Evolutionary conservation across 2,888 invertebrate genomes (phyloP), one percentile per base, ranked within the genome.

Genomic region (Dermolepida albohirtum): DNA sequence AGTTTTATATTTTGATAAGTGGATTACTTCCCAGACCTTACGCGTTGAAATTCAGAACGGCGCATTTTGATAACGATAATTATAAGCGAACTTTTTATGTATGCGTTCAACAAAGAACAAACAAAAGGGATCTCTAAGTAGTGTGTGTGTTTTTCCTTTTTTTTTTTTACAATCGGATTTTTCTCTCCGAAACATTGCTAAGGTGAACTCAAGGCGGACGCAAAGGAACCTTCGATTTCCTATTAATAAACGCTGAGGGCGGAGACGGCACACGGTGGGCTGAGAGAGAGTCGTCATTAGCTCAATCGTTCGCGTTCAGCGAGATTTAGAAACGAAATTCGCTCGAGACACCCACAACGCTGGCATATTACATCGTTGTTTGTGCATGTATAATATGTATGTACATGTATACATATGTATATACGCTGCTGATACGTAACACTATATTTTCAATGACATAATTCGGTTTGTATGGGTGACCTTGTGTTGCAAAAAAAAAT

Each of bases 391-490:
- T n/a, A 17, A 16, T 22, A 50, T 17, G 4, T 22, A 17, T 22
- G 22, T 14, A 10, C 27, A 17, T 50, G 27, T n/a, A 12, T 52
- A 52, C 14, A 16, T n/a, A 51, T 49, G 1, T 49, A 22, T 8
- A 17, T 17, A 22, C 22, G 7, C 49, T 17, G 22, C 7, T 11
- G 22, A 44, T 29, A 59, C 34, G 59, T 47, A 59, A 59, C 47
- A 47, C 59, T 59, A 47, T 59, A 59, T 59, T 59, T 59, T 47
- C 59, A 59, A 59, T 59, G 59, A 59, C 59, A 59, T 47, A 59
- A 59, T 59, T 59, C 44, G 44, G 57, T 59, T 59, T 27, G 47
- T 47, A 59, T 47, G 22, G 22, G 59, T 59, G 59, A 59, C 59
- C 59, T 59, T 59, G 44, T 14, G 29, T 47, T 14, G 59, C 47